Base-by-base conservation (phyloP, 2,888 invertebrate species). In the Tipula unca region DNA sequence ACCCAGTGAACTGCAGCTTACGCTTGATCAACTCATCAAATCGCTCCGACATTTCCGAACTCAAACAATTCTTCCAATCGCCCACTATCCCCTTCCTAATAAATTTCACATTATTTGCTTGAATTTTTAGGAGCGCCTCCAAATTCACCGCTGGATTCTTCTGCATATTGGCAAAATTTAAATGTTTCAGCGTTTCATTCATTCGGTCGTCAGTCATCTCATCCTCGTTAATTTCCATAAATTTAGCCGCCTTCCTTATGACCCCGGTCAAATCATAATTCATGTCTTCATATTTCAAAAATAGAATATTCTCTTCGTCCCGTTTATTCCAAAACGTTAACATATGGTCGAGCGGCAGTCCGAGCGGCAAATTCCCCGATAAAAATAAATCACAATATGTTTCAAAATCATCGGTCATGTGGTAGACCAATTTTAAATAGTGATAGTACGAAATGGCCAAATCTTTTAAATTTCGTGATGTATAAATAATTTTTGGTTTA, bases 391-490 rank as follows among this genome's bases (percentile, higher is more conserved):
- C 94, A 86, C 94, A 94, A 89, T 96, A 96, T 86, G 95, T 94
- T 82, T 95, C 94, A 87, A 96, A 95, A 0, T 92, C 91, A 0
- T 94, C 94, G 86, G 92, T 91, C 14, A 93, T 90, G 0, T 93
- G 93, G 88, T 96, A 95, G 54, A 96, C 92, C 85, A 95, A 91
- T 86, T 92, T 93, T 89, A 94, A 96, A 90, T 97, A 96, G 90
- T 96, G 95, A 89, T 95, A 98, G 89, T 95, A 97, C 0, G 98
- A 98, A 0, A 98, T 96, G 87, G 95, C 95, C 88, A 96, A 94
- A 89, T 98, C 98, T 90, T 97, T 97, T 0, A 98, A 97, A 91
- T 98, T 97, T 85, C 98, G 93, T 0, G 96, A 94, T 0, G 96
- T 94, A 90, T 98, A 98, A 87, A 98, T 94, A 25, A 97, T 94